phyloP scores from a whole-genome alignment of 2,113 vertebrate genomes.

The Gopherus flavomarginatus region DNA sequence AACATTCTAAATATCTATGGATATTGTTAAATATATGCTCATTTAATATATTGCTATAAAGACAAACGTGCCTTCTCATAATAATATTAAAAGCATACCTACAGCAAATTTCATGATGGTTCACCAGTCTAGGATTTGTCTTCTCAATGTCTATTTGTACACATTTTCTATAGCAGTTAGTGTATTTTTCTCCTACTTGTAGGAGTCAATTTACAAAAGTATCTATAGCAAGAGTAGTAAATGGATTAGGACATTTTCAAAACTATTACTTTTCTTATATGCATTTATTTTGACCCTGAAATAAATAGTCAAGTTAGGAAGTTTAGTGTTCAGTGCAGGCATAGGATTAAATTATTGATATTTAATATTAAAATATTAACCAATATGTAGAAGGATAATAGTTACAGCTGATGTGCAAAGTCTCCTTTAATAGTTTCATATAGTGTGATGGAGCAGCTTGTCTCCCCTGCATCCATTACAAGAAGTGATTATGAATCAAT shows the following conservation, averaged over 20 bases:
- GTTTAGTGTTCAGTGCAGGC: background rate
- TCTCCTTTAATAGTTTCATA: background rate
- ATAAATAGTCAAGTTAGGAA: background rate
- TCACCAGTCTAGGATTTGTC: fast-evolving
- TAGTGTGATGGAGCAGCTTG: background rate
- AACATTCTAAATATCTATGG: background rate
- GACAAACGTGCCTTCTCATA: background rate
- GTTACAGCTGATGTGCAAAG: background rate
- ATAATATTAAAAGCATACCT: background rate
- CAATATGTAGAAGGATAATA: background rate
- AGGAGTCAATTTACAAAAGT: background rate
- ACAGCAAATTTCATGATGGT: background rate
- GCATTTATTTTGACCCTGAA: background rate
- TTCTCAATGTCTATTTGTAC: background rate
- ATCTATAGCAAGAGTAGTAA: background rate
- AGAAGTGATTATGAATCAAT: background rate
- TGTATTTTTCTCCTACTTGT: background rate
- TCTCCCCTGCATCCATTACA: background rate
- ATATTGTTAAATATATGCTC: background rate
- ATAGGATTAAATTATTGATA: background rate
- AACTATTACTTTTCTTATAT: background rate
- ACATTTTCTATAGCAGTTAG: background rate
- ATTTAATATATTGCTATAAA: background rate
- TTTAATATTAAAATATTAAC: background rate
- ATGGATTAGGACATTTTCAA: background rate